Evolutionary conservation across 2,797 vertebrate species (phyloP).

Genomic region (Florisuga fusca): DNA sequence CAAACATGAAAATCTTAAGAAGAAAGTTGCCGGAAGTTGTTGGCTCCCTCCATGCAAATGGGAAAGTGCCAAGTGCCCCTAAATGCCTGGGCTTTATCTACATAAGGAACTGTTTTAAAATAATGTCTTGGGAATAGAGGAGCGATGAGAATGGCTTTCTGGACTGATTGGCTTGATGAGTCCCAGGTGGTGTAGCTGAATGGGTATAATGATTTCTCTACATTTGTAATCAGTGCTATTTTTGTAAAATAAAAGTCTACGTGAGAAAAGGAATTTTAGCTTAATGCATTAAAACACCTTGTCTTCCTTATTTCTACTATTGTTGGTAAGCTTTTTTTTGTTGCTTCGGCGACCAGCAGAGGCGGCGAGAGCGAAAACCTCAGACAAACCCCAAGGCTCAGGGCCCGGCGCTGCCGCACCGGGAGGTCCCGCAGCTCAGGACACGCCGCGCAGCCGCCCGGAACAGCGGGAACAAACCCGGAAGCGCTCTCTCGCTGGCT

Average conservation of each 20-base stretch:
- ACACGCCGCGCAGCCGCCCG: too few species aligned
- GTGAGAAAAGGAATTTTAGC: neutral
- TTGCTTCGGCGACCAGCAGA: too few species aligned
- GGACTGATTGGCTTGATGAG: neutral
- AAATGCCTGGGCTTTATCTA: neutral
- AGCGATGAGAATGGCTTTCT: neutral
- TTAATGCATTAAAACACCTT: fast-evolving
- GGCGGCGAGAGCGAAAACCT: too few species aligned
- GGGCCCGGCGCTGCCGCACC: too few species aligned
- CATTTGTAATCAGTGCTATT: neutral
- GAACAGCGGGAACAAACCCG: too few species aligned
- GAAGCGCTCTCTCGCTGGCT: too few species aligned
- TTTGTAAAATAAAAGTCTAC: neutral
- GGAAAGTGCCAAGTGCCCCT: neutral
- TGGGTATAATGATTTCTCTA: neutral
- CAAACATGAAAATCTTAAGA: neutral
- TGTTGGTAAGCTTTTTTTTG: neutral
- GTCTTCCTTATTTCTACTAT: fast-evolving
- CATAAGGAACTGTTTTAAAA: neutral
- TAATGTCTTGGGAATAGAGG: neutral
- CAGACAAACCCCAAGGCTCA: too few species aligned
- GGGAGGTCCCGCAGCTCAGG: too few species aligned
- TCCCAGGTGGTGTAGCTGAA: neutral
- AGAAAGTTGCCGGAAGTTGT: neutral
- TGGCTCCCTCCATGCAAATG: neutral